Evolutionary conservation across 2,888 invertebrate genomes (phyloP).

Genomic region (Calameuta idolon): DNA sequence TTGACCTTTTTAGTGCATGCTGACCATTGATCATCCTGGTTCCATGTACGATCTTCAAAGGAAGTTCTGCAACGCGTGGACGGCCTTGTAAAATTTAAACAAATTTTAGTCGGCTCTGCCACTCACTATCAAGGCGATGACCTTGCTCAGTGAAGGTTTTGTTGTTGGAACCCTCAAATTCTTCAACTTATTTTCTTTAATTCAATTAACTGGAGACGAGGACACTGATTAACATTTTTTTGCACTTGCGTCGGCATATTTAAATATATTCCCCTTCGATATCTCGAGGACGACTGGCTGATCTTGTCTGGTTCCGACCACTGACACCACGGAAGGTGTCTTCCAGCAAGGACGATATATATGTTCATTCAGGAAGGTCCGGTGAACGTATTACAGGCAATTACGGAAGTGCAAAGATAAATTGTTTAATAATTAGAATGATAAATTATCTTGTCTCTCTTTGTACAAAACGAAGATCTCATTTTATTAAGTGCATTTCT

Average conservation of each 20-base stretch:
- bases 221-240: background rate
- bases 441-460: background rate
- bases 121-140: background rate
- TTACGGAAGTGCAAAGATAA: background rate
- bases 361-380: background rate
- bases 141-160: background rate
- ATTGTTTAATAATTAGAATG: background rate
- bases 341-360: background rate
- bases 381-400: background rate
- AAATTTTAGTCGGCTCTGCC: background rate
- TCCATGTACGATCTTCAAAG: background rate
- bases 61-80: background rate
- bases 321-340: background rate
- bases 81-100: background rate
- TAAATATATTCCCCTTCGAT: background rate
- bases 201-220: background rate
- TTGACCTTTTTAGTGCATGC: background rate
- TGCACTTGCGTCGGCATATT: too few relatives aligned
- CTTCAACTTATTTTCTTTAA: background rate
- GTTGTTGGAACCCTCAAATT: background rate
- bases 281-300: background rate
- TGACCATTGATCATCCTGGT: background rate
- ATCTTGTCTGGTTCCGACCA: background rate
- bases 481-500: background rate
- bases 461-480: background rate